Conservation (phyloP, 2,888 invertebrate species). For the Tenthredo distinguenda region DNA sequence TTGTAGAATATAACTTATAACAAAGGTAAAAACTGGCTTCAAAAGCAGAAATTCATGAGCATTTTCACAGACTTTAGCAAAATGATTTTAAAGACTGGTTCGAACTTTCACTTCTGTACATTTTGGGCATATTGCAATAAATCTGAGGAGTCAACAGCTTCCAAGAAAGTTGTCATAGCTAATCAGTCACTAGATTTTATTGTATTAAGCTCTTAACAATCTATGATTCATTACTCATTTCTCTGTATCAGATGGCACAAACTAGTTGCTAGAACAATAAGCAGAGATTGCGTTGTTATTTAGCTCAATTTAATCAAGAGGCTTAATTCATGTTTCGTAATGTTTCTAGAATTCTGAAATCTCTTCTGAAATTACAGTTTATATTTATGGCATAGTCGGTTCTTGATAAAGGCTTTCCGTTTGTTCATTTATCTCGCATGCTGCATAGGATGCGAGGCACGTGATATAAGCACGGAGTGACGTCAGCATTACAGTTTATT, state of each 20-base stretch:
- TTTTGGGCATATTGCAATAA: background rate
- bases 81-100: background rate
- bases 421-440: background rate
- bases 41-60: background rate
- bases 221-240: background rate
- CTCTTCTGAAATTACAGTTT: background rate
- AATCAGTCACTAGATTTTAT: conserved; percentile 2
- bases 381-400: background rate
- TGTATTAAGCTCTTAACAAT: background rate
- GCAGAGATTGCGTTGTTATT: background rate
- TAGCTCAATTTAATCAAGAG: background rate
- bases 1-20: background rate
- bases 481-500: conserved; percentile 38
- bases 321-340: background rate
- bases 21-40: background rate
- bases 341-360: background rate
- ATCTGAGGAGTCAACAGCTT: conserved; percentile 10
- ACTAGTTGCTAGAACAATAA: background rate
- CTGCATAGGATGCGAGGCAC: background rate
- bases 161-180: background rate
- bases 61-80: background rate
- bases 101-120: background rate
- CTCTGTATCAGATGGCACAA: background rate
- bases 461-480: background rate
- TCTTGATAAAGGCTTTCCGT: background rate